Evolutionary conservation across 2,888 invertebrate genomes (phyloP).

Genomic region (Odontomyia ornata): DNA sequence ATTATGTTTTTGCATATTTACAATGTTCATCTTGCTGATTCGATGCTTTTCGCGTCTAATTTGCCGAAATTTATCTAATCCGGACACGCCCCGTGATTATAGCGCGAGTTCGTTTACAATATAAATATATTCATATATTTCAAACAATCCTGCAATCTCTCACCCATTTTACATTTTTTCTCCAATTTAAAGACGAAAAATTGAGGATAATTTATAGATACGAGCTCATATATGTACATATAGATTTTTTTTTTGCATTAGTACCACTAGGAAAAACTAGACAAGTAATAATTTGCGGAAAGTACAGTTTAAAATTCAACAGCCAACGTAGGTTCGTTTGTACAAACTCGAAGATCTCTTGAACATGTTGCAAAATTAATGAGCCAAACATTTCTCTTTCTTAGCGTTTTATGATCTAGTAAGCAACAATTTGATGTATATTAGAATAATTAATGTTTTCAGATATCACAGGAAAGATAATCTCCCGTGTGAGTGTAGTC

Average conservation of each 20-base stretch:
- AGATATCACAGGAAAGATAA: background rate
- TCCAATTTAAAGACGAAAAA: no score
- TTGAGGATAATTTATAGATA: no score
- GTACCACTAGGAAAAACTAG: background rate
- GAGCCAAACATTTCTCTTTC: constrained; percentile 26
- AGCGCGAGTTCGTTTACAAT: no score
- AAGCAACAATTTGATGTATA: constrained; percentile 35
- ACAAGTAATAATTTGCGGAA: background rate
- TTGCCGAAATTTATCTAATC: no score
- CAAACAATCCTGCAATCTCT: no score
- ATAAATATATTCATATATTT: no score
- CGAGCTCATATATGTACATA: no score
- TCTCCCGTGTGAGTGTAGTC: background rate
- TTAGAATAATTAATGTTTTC: constrained; percentile 30
- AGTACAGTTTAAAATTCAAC: background rate
- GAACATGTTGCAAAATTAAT: constrained; percentile 31
- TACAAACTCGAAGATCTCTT: background rate
- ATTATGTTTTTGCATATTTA: background rate
- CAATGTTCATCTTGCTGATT: background rate
- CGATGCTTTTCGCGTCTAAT: no score
- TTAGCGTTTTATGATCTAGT: constrained; percentile 34
- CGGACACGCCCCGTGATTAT: no score
- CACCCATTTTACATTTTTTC: no score
- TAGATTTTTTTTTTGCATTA: no score
- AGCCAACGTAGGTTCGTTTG: background rate